Evolutionary conservation across 1,140 invertebrate genomes (phyloP).

Genomic region (Triops longicaudatus): DNA sequence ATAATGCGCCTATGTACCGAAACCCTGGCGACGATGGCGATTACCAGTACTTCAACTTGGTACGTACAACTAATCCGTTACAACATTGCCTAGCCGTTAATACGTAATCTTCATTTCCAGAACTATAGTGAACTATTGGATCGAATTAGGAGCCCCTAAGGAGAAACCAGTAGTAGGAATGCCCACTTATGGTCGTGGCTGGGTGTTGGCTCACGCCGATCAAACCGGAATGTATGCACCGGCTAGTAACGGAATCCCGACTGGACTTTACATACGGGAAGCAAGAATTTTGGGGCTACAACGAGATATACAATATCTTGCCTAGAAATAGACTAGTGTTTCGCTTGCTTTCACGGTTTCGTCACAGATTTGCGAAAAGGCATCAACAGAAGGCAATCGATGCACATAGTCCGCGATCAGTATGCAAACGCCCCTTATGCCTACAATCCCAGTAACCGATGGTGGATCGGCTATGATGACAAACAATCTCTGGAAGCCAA

Average conservation of each 20-base stretch:
- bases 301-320: constrained; percentile 34
- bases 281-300: constrained; percentile 35
- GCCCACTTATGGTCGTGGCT: constrained; percentile 57
- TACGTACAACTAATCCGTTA: constrained; percentile 5
- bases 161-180: constrained; percentile 59
- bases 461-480: constrained; percentile 72
- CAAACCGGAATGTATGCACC: constrained; percentile 45
- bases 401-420: constrained; percentile 48
- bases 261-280: not conserved
- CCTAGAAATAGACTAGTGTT: too few species aligned
- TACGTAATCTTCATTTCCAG: constrained; percentile 24
- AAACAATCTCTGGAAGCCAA: constrained; percentile 37
- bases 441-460: constrained; percentile 43
- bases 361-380: constrained; percentile 29
- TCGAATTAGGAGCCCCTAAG: constrained; percentile 44
- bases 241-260: constrained; percentile 34
- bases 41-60: constrained; percentile 26
- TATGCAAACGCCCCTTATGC: constrained; percentile 55
- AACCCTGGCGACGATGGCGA: constrained; percentile 34
- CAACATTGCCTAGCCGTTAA: constrained; percentile 25
- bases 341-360: too few species aligned
- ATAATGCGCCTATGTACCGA: constrained; percentile 51
- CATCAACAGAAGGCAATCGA: constrained; percentile 28
- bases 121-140: constrained; percentile 42
- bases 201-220: constrained; percentile 44